Evolutionary conservation across 2,113 vertebrate genomes (phyloP).

Genomic region (Nibea coibor): DNA sequence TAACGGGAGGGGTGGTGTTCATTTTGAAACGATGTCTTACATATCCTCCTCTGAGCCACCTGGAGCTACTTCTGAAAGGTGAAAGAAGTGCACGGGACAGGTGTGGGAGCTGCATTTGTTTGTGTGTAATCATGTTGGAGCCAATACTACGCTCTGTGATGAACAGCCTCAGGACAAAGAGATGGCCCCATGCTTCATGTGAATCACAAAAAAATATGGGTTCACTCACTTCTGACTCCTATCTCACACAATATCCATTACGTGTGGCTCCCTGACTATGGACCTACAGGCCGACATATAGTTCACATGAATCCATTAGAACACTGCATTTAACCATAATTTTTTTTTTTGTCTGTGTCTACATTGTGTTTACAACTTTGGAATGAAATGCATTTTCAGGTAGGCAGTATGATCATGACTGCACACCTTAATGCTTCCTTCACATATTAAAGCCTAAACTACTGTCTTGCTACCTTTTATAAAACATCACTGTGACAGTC

Average conservation of each 20-base stretch:
- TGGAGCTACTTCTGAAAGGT: constrained; percentile 50
- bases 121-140: background rate
- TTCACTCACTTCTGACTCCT: constrained; percentile 33
- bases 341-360: too few species aligned
- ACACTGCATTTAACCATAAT: background rate
- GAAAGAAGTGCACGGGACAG: constrained; percentile 18
- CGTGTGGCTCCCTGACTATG: background rate
- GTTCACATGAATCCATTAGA: background rate
- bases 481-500: background rate
- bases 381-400: constrained; percentile 5
- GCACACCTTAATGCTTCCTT: background rate
- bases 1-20: constrained; percentile 57
- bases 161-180: constrained; percentile 7
- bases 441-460: constrained; percentile 15
- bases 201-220: constrained; percentile 23
- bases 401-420: background rate
- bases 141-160: constrained; percentile 14
- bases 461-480: background rate
- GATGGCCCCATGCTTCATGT: constrained; percentile 13
- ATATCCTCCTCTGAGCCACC: constrained; percentile 56
- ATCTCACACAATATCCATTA: constrained; percentile 29
- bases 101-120: constrained; percentile 6
- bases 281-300: background rate
- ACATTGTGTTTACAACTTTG: background rate
- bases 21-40: constrained; percentile 56